Conservation (phyloP, 2,113 vertebrate species). For the Mesocricetus auratus region DNA sequence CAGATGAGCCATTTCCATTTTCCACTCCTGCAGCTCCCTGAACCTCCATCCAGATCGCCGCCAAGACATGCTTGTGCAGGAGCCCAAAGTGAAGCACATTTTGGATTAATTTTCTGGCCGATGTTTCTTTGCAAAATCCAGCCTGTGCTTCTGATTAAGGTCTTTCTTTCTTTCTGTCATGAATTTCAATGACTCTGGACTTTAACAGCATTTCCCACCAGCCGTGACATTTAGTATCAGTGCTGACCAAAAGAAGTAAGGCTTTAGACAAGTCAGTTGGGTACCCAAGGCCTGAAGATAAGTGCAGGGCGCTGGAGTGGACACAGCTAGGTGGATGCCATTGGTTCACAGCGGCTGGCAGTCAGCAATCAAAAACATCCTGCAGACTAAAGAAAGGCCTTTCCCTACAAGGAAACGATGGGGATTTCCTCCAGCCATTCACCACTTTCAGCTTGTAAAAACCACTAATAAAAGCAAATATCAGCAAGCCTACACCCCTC, state of each 20-base stretch:
- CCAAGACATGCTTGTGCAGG: constrained; percentile 78
- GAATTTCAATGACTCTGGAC: constrained; percentile 76
- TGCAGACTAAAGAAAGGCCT: background rate
- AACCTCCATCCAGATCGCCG: constrained; percentile 81
- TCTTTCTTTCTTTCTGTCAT: constrained; percentile 66
- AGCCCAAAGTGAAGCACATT: constrained; percentile 77
- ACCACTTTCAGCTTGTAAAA: background rate
- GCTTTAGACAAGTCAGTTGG: background rate
- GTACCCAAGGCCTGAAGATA: background rate
- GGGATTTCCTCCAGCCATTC: background rate
- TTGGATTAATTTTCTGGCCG: constrained; percentile 84
- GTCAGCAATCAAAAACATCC: background rate
- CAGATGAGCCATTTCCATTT: constrained; percentile 87
- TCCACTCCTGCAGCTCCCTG: constrained; percentile 85
- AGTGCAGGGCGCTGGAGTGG: background rate
- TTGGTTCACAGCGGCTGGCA: background rate
- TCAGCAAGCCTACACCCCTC: background rate
- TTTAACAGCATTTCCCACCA: background rate
- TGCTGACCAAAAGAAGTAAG: constrained; percentile 26
- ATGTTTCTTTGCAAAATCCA: constrained; percentile 78
- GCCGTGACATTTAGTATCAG: constrained; percentile 35
- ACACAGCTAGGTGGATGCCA: background rate
- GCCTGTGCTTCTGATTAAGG: constrained; percentile 73
- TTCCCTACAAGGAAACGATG: background rate
- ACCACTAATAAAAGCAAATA: background rate